Conservation (phyloP, 2,113 vertebrate genomes). For the Nothocercus nigrocapillus region DNA sequence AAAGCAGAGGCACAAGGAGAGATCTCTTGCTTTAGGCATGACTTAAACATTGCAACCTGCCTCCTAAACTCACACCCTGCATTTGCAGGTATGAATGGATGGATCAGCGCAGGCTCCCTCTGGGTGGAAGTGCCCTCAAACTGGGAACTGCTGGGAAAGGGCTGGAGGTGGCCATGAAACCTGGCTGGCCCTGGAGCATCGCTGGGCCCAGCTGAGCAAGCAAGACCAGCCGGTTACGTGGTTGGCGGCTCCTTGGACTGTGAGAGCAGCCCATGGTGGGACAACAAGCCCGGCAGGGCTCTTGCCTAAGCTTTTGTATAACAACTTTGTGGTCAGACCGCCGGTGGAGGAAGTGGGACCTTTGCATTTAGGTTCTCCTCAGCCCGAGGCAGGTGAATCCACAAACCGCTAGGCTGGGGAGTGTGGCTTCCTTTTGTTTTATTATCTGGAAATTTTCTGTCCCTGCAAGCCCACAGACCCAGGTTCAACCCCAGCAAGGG, state of each 20-base stretch:
- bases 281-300: neutral
- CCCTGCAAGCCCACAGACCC: neutral
- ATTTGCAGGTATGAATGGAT: neutral
- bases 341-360: neutral
- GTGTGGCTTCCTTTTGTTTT: neutral
- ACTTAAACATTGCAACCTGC: neutral
- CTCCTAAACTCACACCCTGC: neutral
- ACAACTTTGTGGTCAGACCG: neutral
- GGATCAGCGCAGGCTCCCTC: neutral
- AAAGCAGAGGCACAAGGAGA: neutral
- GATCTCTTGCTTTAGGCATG: neutral
- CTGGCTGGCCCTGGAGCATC: too few relatives aligned
- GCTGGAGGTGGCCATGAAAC: neutral
- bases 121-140: rapidly evolving
- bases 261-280: neutral
- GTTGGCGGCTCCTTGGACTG: neutral
- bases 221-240: too few relatives aligned
- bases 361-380: neutral
- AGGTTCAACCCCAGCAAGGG: neutral
- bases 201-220: too few relatives aligned
- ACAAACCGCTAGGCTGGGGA: neutral
- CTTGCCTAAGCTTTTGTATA: neutral
- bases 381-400: neutral
- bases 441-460: neutral
- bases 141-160: neutral